Base-by-base conservation (phyloP, 2,113 vertebrate genomes). In the Sprattus sprattus region DNA sequence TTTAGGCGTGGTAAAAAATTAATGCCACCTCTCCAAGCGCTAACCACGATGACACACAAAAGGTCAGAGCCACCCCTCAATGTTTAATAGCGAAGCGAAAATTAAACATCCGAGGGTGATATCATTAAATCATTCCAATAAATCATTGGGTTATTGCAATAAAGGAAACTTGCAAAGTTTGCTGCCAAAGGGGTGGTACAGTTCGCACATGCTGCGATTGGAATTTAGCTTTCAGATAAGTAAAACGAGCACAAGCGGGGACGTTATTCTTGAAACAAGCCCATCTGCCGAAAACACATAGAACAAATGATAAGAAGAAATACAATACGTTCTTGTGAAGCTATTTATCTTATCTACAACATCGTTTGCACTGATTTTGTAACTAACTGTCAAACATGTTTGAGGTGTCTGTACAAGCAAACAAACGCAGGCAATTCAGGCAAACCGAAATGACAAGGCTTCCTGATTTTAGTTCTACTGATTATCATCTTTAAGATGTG, bases 1-100 rank as follows among this genome's bases (percentile, higher is more conserved):
- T 93, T 90, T 83, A 89, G 89, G 91, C 87, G 93, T 87, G 84
- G 90, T 93, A 22, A 93, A 94, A 92, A 92, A 93, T 94, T 93
- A 90, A 94, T 92, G 90, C 87, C 87, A 88, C 85, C 88, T 80
- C 87, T 91, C 85, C 87, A 85, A 82, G 86, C 89, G 32, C 60
- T 80, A 89, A 81, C 54, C 71, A 22, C 11, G 32, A 86, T 13
- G 54, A n/a, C 45, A 89, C 89, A 60, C 44, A 81, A 91, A 92
- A 94, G 88, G 91, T 93, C 91, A 92, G 82, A 84, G 89, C 64
- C 92, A 89, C 85, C 83, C 39, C 88, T 87, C 87, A 84, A 81
- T 85, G 84, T 88, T 67, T 84, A 89, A 89, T 45, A 81, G 90
- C 22, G 67, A 49, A 82, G 82, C 78, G 28, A 78, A 81, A 45